Evolutionary conservation across 2,113 vertebrate genomes (phyloP), one percentile per base, ranked within the genome.

Genomic region (Stictonetta naevosa): DNA sequence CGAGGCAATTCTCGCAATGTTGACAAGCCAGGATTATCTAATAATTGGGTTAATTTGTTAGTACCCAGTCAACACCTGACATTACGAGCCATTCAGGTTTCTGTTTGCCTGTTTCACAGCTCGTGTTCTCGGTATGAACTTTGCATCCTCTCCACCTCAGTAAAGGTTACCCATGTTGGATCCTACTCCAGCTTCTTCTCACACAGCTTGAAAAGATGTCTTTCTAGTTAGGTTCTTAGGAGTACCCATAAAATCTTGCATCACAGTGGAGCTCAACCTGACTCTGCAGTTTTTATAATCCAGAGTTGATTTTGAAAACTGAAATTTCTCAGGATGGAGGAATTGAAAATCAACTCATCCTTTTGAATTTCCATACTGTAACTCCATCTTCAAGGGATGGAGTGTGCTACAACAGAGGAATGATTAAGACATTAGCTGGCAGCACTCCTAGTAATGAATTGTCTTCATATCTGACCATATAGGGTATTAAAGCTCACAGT

Each of bases 381-480:
- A 11, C 20, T 72, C 76, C 88, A 56, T 91, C 82, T 88, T 59
- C 59, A 71, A 46, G 60, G 29, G 80, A 59, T 13, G 38, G 60
- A 86, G 25, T 11, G 23, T 31, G 29, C 38, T 36, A 33, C 60
- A 71, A 17, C 40, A 52, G 79, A 85, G 63, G 75, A 83, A 66
- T 0, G 33, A 69, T 33, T 63, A 90, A 26, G 85, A 93, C 68
- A 67, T 88, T 40, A 68, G 60, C 73, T 96, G 93, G 95, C 95
- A 93, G 11, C 2, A 92, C 76, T 95, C 96, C 90, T 50, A 44
- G 83, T 72, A 56, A 44, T 87, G 95, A 92, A 92, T 86, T 93
- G 88, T 92, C 88, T 92, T 96, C 88, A 96, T 96, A 90, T 95
- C 92, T 96, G 92, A 95, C 95, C 95, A 97, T 93, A 75, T 94